These are phyloP conservation scores for Timema cristinae DNA, from an alignment of 2,888 invertebrate genomes.

Conservation along the genomic window DNA sequence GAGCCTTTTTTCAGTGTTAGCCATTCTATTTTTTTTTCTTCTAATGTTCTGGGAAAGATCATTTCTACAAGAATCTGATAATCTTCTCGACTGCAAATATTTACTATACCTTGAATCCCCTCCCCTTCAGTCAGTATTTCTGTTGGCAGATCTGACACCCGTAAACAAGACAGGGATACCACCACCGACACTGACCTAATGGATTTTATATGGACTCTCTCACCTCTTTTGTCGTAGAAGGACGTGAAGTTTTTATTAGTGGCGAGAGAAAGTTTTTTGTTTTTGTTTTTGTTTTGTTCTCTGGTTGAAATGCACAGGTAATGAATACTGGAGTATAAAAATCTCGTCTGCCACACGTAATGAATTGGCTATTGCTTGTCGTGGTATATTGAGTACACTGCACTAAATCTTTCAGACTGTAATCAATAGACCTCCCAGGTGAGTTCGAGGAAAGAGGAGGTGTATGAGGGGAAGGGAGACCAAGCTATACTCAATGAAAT, in stretches of 20 bases:
- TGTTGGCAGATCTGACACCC: not conserved
- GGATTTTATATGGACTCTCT: slow-evolving; percentile 16
- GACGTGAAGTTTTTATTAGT: slow-evolving; percentile 13
- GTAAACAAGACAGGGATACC: slow-evolving; percentile 1
- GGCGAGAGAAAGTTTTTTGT: slow-evolving; percentile 1
- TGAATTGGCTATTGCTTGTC: slow-evolving; percentile 13
- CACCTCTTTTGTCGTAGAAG: slow-evolving; percentile 12
- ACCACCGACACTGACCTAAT: not conserved
- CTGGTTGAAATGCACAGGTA: not conserved
- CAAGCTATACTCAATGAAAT: too few relatives aligned
- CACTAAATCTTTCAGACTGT: slow-evolving; percentile 1
- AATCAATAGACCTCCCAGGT: not conserved
- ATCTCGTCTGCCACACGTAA: slow-evolving; percentile 5
- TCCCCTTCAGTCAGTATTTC: not conserved
- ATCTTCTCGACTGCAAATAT: too few relatives aligned
- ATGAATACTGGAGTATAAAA: slow-evolving; percentile 14
- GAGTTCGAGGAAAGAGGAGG: not conserved
- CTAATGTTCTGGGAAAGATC: too few relatives aligned
- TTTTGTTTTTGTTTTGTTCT: not conserved
- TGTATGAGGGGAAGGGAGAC: too few relatives aligned
- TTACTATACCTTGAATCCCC: too few relatives aligned
- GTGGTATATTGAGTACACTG: slow-evolving; percentile 7
- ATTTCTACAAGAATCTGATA: too few relatives aligned
- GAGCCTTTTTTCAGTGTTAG: too few relatives aligned
- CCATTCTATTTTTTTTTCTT: too few relatives aligned